A percentile compares a stretch with the other conserved stretches of the same genome.
Evolutionary conservation across 2,888 invertebrate genomes (phyloP).

Genomic region (Acleris emargana): DNA sequence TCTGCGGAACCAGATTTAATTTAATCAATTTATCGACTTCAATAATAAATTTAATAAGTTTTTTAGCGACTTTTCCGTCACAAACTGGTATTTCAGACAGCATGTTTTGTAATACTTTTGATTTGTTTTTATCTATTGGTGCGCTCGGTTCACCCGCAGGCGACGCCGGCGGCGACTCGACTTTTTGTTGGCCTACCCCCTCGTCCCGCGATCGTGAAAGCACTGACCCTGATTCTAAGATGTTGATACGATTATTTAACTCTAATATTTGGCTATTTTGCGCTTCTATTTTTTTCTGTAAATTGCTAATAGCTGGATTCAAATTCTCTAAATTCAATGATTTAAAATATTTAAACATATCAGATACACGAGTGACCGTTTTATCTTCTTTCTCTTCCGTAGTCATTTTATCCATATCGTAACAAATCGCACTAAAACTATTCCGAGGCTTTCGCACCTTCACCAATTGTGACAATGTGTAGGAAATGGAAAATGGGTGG

Average conservation of each 20-base stretch:
- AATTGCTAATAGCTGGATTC: background rate
- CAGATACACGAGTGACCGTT: background rate
- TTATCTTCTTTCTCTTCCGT: background rate
- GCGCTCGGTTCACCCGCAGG: background rate
- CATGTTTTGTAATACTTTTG: background rate
- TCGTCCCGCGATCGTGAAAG: background rate
- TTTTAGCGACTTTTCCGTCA: background rate
- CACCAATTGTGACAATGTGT: constrained; percentile 10
- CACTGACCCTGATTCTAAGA: background rate
- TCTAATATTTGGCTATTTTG: background rate
- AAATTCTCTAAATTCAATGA: constrained; percentile 4
- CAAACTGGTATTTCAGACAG: background rate
- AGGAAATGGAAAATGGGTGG: background rate
- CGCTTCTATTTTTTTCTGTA: background rate
- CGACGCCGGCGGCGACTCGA: background rate
- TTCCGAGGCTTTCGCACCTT: background rate
- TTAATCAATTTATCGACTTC: constrained; percentile 6
- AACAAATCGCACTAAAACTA: background rate
- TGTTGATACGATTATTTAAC: background rate
- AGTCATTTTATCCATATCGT: background rate
- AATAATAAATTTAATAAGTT: background rate
- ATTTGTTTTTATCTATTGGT: constrained; percentile 1
- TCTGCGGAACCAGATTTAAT: constrained; percentile 1
- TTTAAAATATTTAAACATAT: constrained; percentile 5
- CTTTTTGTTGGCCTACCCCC: background rate